Percentiles rank a stretch among this genome's conserved stretches.
Conservation (phyloP, 2,888 invertebrate genomes). For the Drosophila nr. fundita region DNA sequence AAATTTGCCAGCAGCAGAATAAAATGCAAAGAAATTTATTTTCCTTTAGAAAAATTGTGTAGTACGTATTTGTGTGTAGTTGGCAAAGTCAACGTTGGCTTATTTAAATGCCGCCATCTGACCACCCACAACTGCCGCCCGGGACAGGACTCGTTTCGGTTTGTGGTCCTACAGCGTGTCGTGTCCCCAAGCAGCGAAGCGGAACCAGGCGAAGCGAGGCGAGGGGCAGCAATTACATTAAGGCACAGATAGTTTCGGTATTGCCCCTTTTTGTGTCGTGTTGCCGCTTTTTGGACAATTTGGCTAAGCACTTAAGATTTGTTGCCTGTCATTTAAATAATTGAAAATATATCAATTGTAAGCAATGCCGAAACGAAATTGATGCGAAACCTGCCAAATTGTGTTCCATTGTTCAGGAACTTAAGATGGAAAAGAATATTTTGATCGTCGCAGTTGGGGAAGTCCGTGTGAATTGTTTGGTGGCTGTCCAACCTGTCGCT, state of each 20-base stretch:
- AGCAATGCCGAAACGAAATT: constrained; percentile 1
- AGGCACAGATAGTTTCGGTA: constrained; percentile 45
- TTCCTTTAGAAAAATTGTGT: constrained; percentile 32
- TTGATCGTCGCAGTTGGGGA: neutral
- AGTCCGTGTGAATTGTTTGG: constrained; percentile 13
- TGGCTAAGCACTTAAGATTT: constrained; percentile 70
- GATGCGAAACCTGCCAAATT: neutral
- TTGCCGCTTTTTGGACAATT: constrained; percentile 48
- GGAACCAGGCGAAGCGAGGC: neutral
- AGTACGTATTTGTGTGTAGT: constrained; percentile 13
- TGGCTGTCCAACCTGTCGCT: constrained; percentile 21
- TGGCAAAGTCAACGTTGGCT: constrained; percentile 38
- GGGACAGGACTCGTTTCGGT: constrained; percentile 3
- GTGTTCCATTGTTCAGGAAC: neutral
- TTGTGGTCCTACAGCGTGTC: constrained; percentile 41
- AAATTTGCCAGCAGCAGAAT: constrained; percentile 62
- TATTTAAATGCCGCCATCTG: constrained; percentile 54
- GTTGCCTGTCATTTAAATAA: constrained; percentile 73
- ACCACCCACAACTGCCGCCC: constrained; percentile 51
- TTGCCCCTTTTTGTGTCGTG: constrained; percentile 17
- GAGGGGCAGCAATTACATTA: constrained; percentile 70
- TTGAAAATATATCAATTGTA: constrained; percentile 66
- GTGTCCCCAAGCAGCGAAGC: constrained; percentile 7
- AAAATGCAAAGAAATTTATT: constrained; percentile 68
- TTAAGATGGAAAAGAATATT: neutral